phyloP scores from a whole-genome alignment of 2,113 vertebrate species.

The Brachypteracias leptosomus region DNA sequence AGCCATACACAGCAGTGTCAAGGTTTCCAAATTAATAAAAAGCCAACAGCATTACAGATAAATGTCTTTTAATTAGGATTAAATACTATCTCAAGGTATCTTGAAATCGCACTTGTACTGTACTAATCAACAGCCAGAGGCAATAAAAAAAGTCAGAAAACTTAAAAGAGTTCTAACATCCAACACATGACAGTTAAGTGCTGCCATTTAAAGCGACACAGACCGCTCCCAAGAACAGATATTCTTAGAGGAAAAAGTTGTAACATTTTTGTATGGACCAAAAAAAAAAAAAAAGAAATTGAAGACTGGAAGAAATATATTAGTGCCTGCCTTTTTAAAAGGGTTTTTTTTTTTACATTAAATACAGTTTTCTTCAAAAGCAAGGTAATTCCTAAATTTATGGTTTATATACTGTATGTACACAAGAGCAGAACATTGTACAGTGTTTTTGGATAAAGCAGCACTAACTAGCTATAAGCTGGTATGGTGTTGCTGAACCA shows the following conservation, averaged over 20 bases:
- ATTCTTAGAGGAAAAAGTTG: slow-evolving; percentile 46
- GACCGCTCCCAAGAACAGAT: slow-evolving; percentile 64
- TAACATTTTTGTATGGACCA: slow-evolving; percentile 60
- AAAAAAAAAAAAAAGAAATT: slow-evolving; percentile 16
- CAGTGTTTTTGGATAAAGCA: slow-evolving; percentile 56
- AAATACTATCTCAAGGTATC: slow-evolving; percentile 88
- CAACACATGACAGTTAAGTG: slow-evolving; percentile 65
- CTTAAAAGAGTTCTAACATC: slow-evolving; percentile 56
- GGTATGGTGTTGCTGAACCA: slow-evolving; percentile 38
- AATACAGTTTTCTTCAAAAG: slow-evolving; percentile 77
- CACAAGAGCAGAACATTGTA: slow-evolving; percentile 50
- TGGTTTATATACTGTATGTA: slow-evolving; percentile 67
- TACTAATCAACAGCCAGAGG: slow-evolving; percentile 83
- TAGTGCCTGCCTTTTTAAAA: slow-evolving; percentile 76
- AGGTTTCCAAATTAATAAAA: slow-evolving; percentile 63
- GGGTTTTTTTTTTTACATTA: slow-evolving; percentile 73
- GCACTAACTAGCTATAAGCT: slow-evolving; percentile 47
- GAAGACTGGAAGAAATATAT: slow-evolving; percentile 75
- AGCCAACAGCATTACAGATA: slow-evolving; percentile 77
- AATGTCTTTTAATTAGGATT: slow-evolving; percentile 93
- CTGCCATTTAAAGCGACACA: slow-evolving; percentile 64
- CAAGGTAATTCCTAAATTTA: slow-evolving; percentile 65
- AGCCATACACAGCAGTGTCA: slow-evolving; percentile 19
- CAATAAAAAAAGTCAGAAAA: slow-evolving; percentile 80
- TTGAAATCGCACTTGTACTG: slow-evolving; percentile 79